A percentile compares a stretch with the other conserved stretches of the same genome.
Evolutionary conservation across 2,888 invertebrate genomes (phyloP).

Genomic region (Megaustenia siamemsis): DNA sequence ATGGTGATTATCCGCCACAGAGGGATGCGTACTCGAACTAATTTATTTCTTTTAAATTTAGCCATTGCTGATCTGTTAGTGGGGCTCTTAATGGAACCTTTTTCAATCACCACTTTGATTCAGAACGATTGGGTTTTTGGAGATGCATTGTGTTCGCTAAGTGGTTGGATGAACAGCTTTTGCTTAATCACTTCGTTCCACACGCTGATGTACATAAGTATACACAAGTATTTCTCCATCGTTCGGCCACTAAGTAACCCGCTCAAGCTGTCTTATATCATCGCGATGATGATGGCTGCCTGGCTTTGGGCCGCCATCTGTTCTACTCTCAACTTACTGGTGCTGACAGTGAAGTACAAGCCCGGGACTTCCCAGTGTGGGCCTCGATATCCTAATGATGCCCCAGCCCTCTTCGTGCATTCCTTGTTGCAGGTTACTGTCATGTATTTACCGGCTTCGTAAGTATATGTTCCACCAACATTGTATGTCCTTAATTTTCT

Average conservation of each 20-base stretch:
- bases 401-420: slow-evolving; percentile 74
- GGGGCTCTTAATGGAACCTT: slow-evolving; percentile 80
- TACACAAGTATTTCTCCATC: slow-evolving; percentile 81
- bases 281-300: slow-evolving; percentile 78
- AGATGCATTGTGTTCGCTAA: slow-evolving; percentile 77
- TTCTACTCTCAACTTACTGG: slow-evolving; percentile 77
- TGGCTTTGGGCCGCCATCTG: slow-evolving; percentile 80
- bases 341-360: slow-evolving; percentile 77
- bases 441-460: slow-evolving; percentile 37
- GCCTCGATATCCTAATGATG: slow-evolving; percentile 75
- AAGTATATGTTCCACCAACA: slow-evolving; percentile 27
- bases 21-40: slow-evolving; percentile 81
- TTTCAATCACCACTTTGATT: slow-evolving; percentile 79
- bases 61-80: slow-evolving; percentile 80
- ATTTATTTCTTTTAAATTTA: slow-evolving; percentile 81
- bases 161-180: slow-evolving; percentile 80
- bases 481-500: too few species aligned
- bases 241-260: slow-evolving; percentile 79
- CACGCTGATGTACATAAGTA: slow-evolving; percentile 81
- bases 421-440: slow-evolving; percentile 74
- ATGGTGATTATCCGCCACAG: slow-evolving; percentile 79
- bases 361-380: slow-evolving; percentile 80
- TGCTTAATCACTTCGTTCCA: slow-evolving; percentile 81
- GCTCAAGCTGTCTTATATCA: slow-evolving; percentile 77
- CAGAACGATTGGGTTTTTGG: slow-evolving; percentile 79